phyloP scores from a whole-genome alignment of 2,797 vertebrate genomes.

The Enteromius unitaeniatus region DNA sequence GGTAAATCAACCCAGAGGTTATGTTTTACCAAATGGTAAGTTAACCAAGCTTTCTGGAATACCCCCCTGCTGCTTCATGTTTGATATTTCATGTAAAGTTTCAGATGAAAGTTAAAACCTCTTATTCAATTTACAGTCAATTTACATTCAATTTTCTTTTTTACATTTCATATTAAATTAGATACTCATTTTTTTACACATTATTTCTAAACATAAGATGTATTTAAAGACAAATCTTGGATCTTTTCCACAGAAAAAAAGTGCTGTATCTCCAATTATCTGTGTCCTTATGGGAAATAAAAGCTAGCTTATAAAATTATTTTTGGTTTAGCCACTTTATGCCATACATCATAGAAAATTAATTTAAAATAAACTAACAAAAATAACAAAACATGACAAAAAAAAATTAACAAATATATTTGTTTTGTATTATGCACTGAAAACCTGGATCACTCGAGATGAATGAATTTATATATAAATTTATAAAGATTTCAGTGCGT shows the following conservation, averaged over 20 bases:
- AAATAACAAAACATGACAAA: neutral
- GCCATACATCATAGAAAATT: constrained; percentile 20
- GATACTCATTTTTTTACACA: too few species aligned
- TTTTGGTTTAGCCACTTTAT: constrained; percentile 33
- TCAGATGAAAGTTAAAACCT: neutral
- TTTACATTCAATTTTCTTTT: neutral
- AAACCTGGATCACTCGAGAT: neutral
- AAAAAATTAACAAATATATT: neutral
- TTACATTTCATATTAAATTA: neutral
- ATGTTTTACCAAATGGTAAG: too few species aligned
- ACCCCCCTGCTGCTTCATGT: neutral
- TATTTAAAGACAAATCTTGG: neutral
- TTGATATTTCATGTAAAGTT: neutral
- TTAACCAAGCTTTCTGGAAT: too few species aligned
- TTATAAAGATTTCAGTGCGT: constrained; percentile 1
- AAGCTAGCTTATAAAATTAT: constrained; percentile 42
- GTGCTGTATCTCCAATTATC: neutral
- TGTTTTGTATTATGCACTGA: neutral
- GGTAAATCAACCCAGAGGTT: too few species aligned
- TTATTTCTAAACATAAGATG: too few species aligned
- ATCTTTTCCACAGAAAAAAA: neutral
- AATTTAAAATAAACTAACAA: neutral
- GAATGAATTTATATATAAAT: neutral
- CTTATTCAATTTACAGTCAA: neutral
- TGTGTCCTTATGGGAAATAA: constrained; percentile 44